Evolutionary conservation across 2,113 vertebrate species (phyloP), one percentile per base, ranked within the genome.

Genomic region (Chionodraco myersi): DNA sequence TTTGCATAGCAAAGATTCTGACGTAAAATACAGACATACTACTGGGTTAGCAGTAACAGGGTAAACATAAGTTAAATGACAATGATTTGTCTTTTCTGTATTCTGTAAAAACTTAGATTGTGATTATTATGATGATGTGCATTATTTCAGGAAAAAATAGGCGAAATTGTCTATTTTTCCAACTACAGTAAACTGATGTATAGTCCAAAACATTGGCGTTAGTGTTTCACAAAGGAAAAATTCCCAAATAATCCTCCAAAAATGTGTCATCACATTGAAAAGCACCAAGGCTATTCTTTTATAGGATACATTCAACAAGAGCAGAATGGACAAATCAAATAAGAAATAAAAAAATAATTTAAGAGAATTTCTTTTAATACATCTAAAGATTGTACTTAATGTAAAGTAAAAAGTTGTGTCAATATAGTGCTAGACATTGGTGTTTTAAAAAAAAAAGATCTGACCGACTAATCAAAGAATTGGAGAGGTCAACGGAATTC

Each of bases 1-100:
- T 78, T 86, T 86, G 73, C 41, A 86, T 74, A 83, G 82, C 2
- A 0, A 71, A 89, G 15, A 60, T 61, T 73, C 57, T 74, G 68
- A 72, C 53, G 67, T 78, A 54, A 63, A 68, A 53, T 60, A 72
- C 69, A 77, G 57, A 79, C 85, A 52, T 41, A 57, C 48, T 18
- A 72, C 47, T 65, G 52, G 74, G 7, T 26, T 26, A 26, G 26
- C 26, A 26, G 48, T 85, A 83, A 76, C 60, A 78, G 18, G 11
- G 68, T 83, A 80, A 75, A 90, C 41, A 47, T 21, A 44, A 74
- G 26, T 79, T 66, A 83, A 69, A 80, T 36, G 52, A 70, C 73
- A 62, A 75, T 57, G 47, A 73, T 84, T 82, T 79, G 36, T 54
- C 72, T 76, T 12, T 67, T 26, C 26, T 26, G 26, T 26, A 26